Evolutionary conservation across 2,797 vertebrate genomes (phyloP), one percentile per base, ranked within the genome.

Genomic region (Gobionotothen gibberifrons): DNA sequence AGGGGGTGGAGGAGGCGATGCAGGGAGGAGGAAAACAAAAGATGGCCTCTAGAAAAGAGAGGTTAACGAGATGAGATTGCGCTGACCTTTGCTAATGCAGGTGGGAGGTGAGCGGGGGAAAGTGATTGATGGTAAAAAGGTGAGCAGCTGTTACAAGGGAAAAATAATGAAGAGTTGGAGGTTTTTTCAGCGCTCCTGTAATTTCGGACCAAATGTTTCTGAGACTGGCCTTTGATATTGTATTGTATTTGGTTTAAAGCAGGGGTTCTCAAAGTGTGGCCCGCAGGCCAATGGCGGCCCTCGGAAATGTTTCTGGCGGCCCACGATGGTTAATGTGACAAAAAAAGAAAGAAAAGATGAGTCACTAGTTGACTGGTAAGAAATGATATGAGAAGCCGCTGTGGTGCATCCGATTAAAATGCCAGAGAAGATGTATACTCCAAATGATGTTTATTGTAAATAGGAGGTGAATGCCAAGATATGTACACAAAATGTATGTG

Each of bases 11-110:
- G 68, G 61, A 57, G 51, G 64, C 11, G 63, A 63, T 44, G 66
- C 58, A 59, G 63, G 42, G 66, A 69, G 61, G 66, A 81, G 69
- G 82, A 81, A 90, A 87, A 91, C 86, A 92, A 87, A 91, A 81
- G 86, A 86, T 84, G 89, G 87, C 87, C 87, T 85, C 81, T 36
- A 79, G 87, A 91, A 89, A 89, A 75, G 84, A 84, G 87, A 91
- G 91, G 90, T 91, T 92, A 91, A 93, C 87, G 85, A 90, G 91
- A 92, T 85, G 89, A 91, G 89, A 92, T 92, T 89, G 85, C 59
- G 17, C 83, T 87, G 88, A 93, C 92, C 91, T 93, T 89, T 90
- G 80, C 88, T 87, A 88, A 90, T 90, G 86, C 84, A 83, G 87
- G 90, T 87, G 87, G 87, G 79, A 87, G 83, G 89, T 89, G 84